Percentiles rank a stretch among this genome's conserved stretches.
Evolutionary conservation across 2,888 invertebrate species (phyloP).

Genomic region (Chloromyia formosa): DNA sequence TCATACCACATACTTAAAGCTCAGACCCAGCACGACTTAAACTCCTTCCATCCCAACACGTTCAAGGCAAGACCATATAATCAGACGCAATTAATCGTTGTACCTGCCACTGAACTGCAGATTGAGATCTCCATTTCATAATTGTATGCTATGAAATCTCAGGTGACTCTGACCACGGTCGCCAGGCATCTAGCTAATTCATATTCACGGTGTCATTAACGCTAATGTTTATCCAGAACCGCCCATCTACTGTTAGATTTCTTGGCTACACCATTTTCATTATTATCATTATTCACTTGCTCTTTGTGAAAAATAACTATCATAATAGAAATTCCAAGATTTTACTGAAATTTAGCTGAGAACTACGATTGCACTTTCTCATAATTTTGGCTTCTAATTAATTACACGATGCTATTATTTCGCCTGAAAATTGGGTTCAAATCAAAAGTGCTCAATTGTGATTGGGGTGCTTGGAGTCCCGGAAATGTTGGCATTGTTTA

Average conservation of each 20-base stretch:
- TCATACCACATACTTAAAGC: too few species aligned
- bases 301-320: neutral
- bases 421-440: neutral
- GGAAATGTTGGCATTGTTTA: slow-evolving; percentile 21
- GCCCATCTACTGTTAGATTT: slow-evolving; percentile 3
- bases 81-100: slow-evolving; percentile 10
- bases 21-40: too few species aligned
- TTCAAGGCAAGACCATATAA: neutral
- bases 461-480: slow-evolving; percentile 10
- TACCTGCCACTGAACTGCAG: neutral
- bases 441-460: neutral
- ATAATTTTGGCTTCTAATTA: slow-evolving; percentile 25
- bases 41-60: too few species aligned
- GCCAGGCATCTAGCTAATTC: slow-evolving; percentile 4
- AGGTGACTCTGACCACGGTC: neutral
- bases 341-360: neutral
- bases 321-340: slow-evolving; percentile 3
- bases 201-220: slow-evolving; percentile 32
- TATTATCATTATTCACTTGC: slow-evolving; percentile 9
- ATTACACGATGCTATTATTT: neutral
- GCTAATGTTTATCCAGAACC: slow-evolving; percentile 27
- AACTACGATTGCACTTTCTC: neutral
- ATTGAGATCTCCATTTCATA: slow-evolving; percentile 15
- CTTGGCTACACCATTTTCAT: neutral
- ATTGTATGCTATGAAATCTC: neutral